Base-by-base conservation (phyloP, 2,797 vertebrate genomes). In the Melanotaenia trifasciata region DNA sequence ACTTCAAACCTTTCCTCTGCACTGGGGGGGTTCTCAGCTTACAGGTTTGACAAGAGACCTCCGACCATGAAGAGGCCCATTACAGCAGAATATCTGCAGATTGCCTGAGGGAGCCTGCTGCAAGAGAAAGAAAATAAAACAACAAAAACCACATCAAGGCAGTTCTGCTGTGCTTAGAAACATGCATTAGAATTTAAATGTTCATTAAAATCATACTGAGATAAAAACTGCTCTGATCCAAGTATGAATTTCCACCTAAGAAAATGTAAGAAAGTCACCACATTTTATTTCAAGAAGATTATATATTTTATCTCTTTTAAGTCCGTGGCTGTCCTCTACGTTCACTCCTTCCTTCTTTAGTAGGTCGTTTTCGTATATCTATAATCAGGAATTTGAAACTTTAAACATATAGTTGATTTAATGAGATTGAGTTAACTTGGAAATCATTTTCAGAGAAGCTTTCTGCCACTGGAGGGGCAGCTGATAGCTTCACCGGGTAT, bases 51-150 rank as follows among this genome's bases (percentile, higher is more conserved):
- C 70, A 45, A 63, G 11, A 64, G 72, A 76, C 70, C 58, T 68
- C 66, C 60, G 33, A 76, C 74, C 72, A 76, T 0, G 69, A 80
- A 51, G 66, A 81, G 47, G 32, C 9, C 58, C 63, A 33, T 78
- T 61, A 63, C 56, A 60, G 67, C 51, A 22, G 57, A 58, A 72
- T 61, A 26, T 57, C 40, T 54, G 70, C 70, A 58, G 65, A 66
- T 64, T 20, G 35, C 63, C 43, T 18, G 24, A 45, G 33, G 60
- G 12, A 35, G 20, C 56, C 60, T 9, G 24, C 76, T 65, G 72
- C 65, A 60, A 43, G 68, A 64, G 26, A 73, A 47, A 59, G 5
- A 12, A 43, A 54, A 32, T 3, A 16, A 22, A 54, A 66, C 45
- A 68, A 16, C 28, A 28, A 28, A 63, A 45, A 65, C 33, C 12